Base-by-base conservation (phyloP, 1,140 invertebrate genomes). In the Drosophila bifasciata region DNA sequence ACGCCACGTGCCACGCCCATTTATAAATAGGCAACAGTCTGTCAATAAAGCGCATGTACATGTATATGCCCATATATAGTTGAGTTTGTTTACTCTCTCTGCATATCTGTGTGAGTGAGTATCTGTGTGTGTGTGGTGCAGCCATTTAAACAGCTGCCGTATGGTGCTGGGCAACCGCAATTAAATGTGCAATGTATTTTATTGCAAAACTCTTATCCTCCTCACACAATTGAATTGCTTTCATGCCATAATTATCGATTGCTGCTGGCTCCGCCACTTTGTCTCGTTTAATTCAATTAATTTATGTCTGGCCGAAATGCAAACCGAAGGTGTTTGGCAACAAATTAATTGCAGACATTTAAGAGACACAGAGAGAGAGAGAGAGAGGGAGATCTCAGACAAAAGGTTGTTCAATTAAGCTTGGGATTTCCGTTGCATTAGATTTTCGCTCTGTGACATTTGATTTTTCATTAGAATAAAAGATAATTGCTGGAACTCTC, bases 21-120 rank as follows among this genome's bases (percentile, higher is more conserved):
- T 43, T 40, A 64, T 67, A 72, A 79, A 76, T 51, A 63, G 74
- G 58, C 55, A 62, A 51, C 51, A 64, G 68, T 58, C 48, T 83
- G 79, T 83, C 69, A 77, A 83, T 59, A 83, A 58, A 64, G 53
- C 63, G 63, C 71, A 64, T 68, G 76, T 71, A 41, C 71, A 60
- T 58, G 48, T 78, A 58, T 69, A 58, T 48, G 13, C 32, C 51
- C 56, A 77, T 69, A 51, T n/a, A 79, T 50, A 50, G 45, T 50
- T 36, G 13, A 13, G n/a, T 52, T 16, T 50, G 41, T 67, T 56
- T 64, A 43, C 39, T 43, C 32, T 48, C n/a, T 21, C 40, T 7
- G 21, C 17, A 53, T 67, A 28, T 21, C 25, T 48, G 36, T 45
- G 40, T 28, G 21, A 53, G 39, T 51, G 36, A 28, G 49, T 32